Evolutionary conservation across 2,113 vertebrate species (phyloP).

Genomic region (Menidia beryllina): DNA sequence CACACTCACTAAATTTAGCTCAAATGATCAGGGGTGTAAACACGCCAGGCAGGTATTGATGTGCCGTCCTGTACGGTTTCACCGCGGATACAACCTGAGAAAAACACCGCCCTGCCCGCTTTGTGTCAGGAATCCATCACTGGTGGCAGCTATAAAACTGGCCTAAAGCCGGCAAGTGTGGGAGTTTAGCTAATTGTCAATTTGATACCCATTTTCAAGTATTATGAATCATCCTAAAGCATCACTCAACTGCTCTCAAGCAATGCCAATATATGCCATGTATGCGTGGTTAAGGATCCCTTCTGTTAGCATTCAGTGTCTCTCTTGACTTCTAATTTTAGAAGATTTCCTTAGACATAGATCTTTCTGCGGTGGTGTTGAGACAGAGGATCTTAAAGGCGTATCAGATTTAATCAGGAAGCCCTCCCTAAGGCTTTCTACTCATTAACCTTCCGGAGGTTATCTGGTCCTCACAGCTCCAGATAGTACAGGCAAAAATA

Average conservation of each 20-base stretch:
- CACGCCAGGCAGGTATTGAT: slow-evolving; percentile 62
- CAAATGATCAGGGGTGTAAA: slow-evolving; percentile 51
- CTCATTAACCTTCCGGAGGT: slow-evolving; percentile 77
- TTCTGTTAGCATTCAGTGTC: slow-evolving; percentile 3
- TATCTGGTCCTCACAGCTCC: slow-evolving; percentile 62
- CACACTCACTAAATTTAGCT: slow-evolving; percentile 4
- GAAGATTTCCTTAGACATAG: slow-evolving; percentile 55
- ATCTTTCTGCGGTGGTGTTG: slow-evolving; percentile 28
- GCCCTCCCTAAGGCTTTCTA: slow-evolving; percentile 45
- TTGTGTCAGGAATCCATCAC: slow-evolving; percentile 35
- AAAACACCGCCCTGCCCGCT: slow-evolving; percentile 42
- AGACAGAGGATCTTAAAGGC: slow-evolving; percentile 26
- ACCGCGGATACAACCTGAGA: slow-evolving; percentile 35
- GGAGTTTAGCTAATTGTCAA: slow-evolving; percentile 44
- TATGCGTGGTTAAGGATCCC: background rate
- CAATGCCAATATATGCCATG: background rate
- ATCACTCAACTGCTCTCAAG: slow-evolving; percentile 20
- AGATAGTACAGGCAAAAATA: slow-evolving; percentile 68
- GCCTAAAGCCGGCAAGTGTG: background rate
- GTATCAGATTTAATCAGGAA: slow-evolving; percentile 55
- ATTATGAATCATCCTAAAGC: background rate
- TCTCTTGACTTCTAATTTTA: slow-evolving; percentile 62
- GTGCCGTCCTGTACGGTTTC: slow-evolving; percentile 5
- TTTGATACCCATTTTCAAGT: slow-evolving; percentile 22
- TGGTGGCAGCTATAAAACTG: slow-evolving; percentile 33